These are phyloP conservation scores for Radopholus similis DNA, from an alignment of 1,140 invertebrate genomes.

Conservation along the genomic window DNA sequence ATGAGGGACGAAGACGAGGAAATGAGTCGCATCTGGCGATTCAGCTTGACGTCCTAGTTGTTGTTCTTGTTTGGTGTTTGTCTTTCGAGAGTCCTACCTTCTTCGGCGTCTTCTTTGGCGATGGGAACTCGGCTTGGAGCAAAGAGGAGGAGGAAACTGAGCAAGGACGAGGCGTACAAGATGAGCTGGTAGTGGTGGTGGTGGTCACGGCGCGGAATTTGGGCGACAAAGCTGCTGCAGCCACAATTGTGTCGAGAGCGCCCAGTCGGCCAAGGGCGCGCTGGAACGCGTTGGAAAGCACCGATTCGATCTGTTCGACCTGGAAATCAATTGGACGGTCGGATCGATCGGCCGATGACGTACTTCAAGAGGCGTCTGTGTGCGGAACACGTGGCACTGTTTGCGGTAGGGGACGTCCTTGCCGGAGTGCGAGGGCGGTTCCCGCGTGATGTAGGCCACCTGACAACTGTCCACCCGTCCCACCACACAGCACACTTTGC, in stretches of 20 bases:
- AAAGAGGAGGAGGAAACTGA: not conserved
- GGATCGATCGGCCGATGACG: no score
- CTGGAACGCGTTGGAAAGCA: not conserved
- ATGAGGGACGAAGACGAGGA: conserved; percentile 5
- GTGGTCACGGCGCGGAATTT: no score
- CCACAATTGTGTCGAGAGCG: no score
- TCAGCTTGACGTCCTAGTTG: not conserved
- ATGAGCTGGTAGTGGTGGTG: no score
- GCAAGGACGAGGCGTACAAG: not conserved
- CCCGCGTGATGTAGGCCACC: conserved; percentile 23
- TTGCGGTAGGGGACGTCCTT: not conserved
- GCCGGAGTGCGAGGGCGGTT: not conserved
- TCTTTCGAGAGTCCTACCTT: not conserved
- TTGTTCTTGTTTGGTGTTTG: no score
- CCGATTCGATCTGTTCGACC: conserved; percentile 1
- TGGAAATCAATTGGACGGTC: not conserved
- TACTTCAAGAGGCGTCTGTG: not conserved
- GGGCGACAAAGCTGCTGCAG: no score
- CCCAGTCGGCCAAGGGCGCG: no score
- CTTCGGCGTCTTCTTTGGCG: not conserved
- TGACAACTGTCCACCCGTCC: conserved; percentile 6
- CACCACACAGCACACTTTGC: conserved; percentile 20
- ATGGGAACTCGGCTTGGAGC: not conserved
- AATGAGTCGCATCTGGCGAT: conserved; percentile 7
- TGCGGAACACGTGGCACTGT: conserved; percentile 20